Base-by-base conservation (phyloP, 23 tunicate genomes). In the Trididemnum miniatum region DNA sequence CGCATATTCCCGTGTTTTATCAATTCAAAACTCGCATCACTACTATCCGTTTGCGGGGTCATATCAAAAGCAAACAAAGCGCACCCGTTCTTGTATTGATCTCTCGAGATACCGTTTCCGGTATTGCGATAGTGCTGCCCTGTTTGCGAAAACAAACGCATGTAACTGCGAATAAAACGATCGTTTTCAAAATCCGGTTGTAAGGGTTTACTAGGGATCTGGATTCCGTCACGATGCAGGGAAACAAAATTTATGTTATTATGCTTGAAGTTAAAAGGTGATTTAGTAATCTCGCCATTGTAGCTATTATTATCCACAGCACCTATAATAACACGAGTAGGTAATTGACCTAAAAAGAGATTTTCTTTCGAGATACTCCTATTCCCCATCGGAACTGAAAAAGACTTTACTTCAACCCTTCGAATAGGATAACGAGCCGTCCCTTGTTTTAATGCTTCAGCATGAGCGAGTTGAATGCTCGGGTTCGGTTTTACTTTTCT, bases 251-350 rank as follows among this genome's bases (percentile, higher is more conserved):
- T 72, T 26, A 54, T 54, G 57, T 39, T 2, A 9, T 31, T 35
- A 7, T 83, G 65, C 35, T 83, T 73, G 71, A 83, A 83, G 33
- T 83, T 35, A 12, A 83, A 83, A 30, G 87, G 71, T 1, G 77
- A 33, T 73, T 73, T 72, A 12, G 27, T 24, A 20, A 25, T 24
- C 3, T 4, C 22, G n/a, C 87, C 87, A 38, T 83, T 72, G 49
- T 3, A 83, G 0, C 81, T 31, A 29, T 32, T 34, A 28, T 81
- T 81, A 1, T 65, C 77, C 35, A 81, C 62, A 20, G 39, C 20
- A 4, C 85, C 85, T 7, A 81, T 37, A 1, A 65, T 37, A 39
- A 81, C 37, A 1, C 85, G 76, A 32, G 2, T 67, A 2, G 74
- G 74, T 24, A 1, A n/a, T n/a, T n/a, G n/a, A n/a, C n/a, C n/a